Evolutionary conservation across 2,113 vertebrate species (phyloP), one percentile per base, ranked within the genome.

Genomic region (Lagopus leucura): DNA sequence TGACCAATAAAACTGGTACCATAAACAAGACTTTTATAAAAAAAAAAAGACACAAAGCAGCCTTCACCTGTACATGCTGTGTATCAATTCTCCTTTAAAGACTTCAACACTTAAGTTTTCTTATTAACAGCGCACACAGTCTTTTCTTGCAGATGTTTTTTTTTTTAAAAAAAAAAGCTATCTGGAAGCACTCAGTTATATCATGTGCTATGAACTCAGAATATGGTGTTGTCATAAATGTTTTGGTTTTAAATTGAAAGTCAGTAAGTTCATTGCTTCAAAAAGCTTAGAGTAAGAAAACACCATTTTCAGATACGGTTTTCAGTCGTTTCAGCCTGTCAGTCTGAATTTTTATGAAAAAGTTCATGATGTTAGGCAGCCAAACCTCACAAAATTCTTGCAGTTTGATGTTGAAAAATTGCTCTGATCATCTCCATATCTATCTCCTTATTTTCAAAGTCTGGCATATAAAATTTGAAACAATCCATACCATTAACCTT

Each of bases 401-500:
- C 42, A 45, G 48, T 78, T 67, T 67, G 73, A 74, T 88, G 94
- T 50, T 92, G 76, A 92, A 72, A 83, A 74, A 58, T 45, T 57
- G 67, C 82, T 72, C 63, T 40, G 84, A 85, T 79, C 25, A 70
- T 34, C 65, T 82, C 52, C 11, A 66, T 64, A 87, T 82, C 87
- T 64, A 65, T 79, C 66, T 75, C 74, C 47, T 87, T 78, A 78
- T 57, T 86, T 90, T 25, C 83, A 24, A 90, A 90, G 79, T 22
- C 61, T 92, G 81, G 69, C 72, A 70, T 78, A 74, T 45, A 80
- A 80, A 88, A 94, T 50, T n/a, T 88, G 79, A 96, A 79, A 64
- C 67, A 83, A 63, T 71, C 57, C 1, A 1, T 72, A 34, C 50
- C 72, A 90, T 88, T 86, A 88, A 88, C 88, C 90, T 94, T 94